A percentile compares a stretch with the other conserved stretches of the same genome.
Conservation (phyloP, 2,113 vertebrate genomes). For the Microtus pennsylvanicus region DNA sequence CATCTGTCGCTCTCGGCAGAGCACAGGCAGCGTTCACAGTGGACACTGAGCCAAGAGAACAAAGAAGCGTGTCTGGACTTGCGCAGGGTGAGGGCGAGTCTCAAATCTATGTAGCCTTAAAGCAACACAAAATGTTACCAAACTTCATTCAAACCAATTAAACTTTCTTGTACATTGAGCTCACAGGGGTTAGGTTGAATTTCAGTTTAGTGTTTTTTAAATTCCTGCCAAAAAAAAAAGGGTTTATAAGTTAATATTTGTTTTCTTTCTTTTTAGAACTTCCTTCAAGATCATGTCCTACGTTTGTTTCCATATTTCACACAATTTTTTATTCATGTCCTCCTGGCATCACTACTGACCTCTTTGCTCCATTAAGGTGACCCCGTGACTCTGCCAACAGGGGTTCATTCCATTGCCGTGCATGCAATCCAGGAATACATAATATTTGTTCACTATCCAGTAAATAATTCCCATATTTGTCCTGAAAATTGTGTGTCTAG, state of each 20-base stretch:
- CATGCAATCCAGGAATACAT: too few relatives aligned
- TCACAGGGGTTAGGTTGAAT: neutral
- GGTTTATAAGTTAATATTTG: neutral
- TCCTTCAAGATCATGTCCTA: neutral
- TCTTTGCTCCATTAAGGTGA: neutral
- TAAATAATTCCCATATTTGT: neutral
- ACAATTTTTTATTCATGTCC: neutral
- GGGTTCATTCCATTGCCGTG: neutral
- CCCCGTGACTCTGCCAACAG: neutral
- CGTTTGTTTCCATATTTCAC: neutral
- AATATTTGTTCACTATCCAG: neutral
- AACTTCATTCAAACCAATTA: constrained; percentile 1
- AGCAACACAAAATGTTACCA: neutral
- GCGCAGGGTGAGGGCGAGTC: neutral
- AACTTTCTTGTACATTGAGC: neutral
- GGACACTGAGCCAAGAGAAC: neutral
- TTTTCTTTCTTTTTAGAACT: neutral
- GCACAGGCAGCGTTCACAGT: neutral
- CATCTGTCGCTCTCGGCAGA: neutral
- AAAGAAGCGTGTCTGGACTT: neutral
- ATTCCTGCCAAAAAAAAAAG: neutral
- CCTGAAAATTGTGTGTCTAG: neutral
- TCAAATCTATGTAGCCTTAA: neutral
- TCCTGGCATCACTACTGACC: neutral
- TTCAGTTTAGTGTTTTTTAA: neutral